Percentiles rank a stretch among this genome's conserved stretches.
Conservation (phyloP, 2,797 vertebrate genomes). For the Octomys mimax region DNA sequence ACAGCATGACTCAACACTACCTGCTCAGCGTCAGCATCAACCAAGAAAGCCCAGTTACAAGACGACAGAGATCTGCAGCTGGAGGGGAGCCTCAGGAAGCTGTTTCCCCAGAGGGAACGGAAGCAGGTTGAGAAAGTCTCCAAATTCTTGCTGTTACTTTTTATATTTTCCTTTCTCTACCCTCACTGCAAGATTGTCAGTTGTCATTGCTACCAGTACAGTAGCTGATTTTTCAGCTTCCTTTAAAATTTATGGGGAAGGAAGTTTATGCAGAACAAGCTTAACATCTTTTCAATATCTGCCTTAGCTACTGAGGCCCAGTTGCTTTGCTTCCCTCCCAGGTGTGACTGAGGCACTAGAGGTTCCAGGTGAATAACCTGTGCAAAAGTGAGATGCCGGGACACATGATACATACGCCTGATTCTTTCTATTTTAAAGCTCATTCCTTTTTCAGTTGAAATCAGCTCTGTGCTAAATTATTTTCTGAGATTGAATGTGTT, state of each 20-base stretch:
- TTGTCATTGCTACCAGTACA: background rate
- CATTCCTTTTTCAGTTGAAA: constrained; percentile 36
- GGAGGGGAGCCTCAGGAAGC: background rate
- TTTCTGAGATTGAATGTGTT: background rate
- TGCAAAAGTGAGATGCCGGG: background rate
- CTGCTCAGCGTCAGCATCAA: background rate
- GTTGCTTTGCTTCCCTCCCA: background rate
- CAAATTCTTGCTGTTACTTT: background rate
- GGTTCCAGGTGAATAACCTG: background rate
- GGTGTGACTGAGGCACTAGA: background rate
- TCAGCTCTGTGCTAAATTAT: background rate
- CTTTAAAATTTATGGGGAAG: background rate
- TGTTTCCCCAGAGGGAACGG: background rate
- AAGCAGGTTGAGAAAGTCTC: background rate
- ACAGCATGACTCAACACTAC: background rate
- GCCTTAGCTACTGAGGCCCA: background rate
- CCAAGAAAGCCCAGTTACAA: background rate
- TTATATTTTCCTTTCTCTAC: background rate
- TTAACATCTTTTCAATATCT: background rate
- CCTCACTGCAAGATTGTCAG: background rate
- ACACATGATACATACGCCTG: background rate
- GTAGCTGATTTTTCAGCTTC: background rate
- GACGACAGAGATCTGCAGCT: background rate
- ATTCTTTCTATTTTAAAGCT: background rate
- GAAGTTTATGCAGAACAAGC: background rate